Evolutionary conservation across 2,797 vertebrate genomes (phyloP), one percentile per base, ranked within the genome.

Genomic region (Picus viridis): DNA sequence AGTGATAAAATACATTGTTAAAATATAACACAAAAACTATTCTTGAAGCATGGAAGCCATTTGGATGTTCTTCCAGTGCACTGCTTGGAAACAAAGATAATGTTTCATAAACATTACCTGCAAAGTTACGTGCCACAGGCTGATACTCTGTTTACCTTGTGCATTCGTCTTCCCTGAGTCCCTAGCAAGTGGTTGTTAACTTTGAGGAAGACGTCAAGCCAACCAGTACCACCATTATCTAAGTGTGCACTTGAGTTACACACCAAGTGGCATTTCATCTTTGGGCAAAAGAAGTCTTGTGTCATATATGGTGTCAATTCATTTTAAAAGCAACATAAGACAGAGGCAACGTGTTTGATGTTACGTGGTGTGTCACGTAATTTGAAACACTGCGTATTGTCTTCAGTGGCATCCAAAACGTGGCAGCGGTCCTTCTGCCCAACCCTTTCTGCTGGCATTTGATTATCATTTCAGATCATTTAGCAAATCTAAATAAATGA

Each of bases 1-100:
- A 97, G 95, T 84, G 93, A 92, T 95, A 96, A 92, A 93, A 96
- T 56, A 82, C 74, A 94, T 96, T 96, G 96, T 94, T 97, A 96
- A 97, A 96, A 97, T 92, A 96, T 51, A 91, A 93, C 87, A 96
- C 41, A 89, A 95, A 96, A 96, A 97, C 96, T 96, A 97, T 95
- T 69, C 78, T 94, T 85, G 88, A 94, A 96, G 88, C 95, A 94
- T 95, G 64, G 70, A 95, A 97, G 94, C 94, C 39, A 94, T 97
- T 92, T 96, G 54, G n/a, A 73, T 84, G 85, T 89, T 94, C 81
- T 92, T 92, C 80, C 77, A 91, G 67, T 36, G 77, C 62, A 92
- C 94, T 94, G 59, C 43, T 90, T 89, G 58, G 71, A 95, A 89
- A 91, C 36, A 86, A 64, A 90, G 63, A 74, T 51, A 39, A 73